Evolutionary conservation across 23 tunicate genomes (phyloP).

Genomic region (Phallusia fumigata): DNA sequence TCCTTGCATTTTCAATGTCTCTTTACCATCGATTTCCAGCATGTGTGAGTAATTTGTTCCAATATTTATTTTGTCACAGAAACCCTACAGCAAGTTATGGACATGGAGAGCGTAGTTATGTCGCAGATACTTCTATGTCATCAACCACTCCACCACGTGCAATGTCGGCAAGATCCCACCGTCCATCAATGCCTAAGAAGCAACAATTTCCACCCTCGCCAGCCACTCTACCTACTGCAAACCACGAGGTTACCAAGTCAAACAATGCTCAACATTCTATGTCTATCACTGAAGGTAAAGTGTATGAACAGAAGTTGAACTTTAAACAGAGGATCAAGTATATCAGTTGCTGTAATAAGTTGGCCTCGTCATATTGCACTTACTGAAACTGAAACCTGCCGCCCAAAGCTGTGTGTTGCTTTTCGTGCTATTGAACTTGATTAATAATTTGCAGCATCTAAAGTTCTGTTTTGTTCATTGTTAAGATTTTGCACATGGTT

Average conservation of each 20-base stretch:
- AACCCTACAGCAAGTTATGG: background rate
- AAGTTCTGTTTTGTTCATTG: too few species aligned
- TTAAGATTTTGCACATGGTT: too few species aligned
- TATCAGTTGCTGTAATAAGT: too few species aligned
- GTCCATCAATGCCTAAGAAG: constrained; percentile 9
- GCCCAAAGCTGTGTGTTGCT: too few species aligned
- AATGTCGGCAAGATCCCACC: constrained; percentile 6
- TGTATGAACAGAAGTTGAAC: background rate
- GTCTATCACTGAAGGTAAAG: background rate
- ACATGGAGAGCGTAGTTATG: background rate
- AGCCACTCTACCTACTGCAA: constrained; percentile 37
- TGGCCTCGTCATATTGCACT: too few species aligned
- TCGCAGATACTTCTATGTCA: background rate
- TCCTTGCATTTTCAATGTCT: background rate
- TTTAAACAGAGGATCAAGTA: too few species aligned
- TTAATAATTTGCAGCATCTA: too few species aligned
- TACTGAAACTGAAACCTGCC: too few species aligned
- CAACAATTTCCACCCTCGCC: constrained; percentile 38
- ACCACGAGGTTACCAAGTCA: background rate
- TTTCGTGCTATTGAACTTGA: too few species aligned
- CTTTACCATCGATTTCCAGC: too few species aligned
- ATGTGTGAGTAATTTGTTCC: too few species aligned
- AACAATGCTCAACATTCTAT: background rate
- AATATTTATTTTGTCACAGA: too few species aligned
- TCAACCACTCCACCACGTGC: constrained; percentile 3